Evolutionary conservation across 2,888 invertebrate species (phyloP).

Genomic region (Amiota mariae): DNA sequence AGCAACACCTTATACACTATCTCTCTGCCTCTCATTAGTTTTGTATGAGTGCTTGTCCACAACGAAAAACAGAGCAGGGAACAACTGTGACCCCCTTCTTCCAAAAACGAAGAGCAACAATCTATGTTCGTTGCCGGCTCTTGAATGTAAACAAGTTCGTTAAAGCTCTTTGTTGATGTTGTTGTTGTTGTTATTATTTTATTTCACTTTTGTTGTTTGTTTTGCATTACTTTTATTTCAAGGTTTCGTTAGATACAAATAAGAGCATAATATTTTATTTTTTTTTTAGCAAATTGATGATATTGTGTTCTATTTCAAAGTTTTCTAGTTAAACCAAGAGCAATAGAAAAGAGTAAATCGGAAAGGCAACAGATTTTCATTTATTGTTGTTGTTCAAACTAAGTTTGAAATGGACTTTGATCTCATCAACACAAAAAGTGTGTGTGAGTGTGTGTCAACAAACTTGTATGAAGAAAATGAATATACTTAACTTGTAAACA

Average conservation of each 20-base stretch:
- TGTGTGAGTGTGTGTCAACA: constrained; percentile 25
- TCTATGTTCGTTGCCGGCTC: constrained; percentile 48
- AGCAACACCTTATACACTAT: too few species aligned
- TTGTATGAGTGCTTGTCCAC: background rate
- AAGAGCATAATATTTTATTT: constrained; percentile 35
- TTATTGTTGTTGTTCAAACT: constrained; percentile 33
- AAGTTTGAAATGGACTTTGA: constrained; percentile 26
- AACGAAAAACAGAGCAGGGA: background rate
- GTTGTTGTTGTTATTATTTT: constrained; percentile 20
- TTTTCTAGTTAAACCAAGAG: background rate
- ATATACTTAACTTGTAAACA: background rate
- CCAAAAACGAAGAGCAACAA: background rate
- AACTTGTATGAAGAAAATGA: constrained; percentile 14
- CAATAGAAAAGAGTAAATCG: background rate
- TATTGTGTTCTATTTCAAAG: constrained; percentile 47
- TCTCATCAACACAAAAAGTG: constrained; percentile 13
- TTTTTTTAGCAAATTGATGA: constrained; percentile 42
- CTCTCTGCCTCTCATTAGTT: too few species aligned
- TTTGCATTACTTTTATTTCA: constrained; percentile 34
- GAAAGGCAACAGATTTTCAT: constrained; percentile 48
- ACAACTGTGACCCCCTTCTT: too few species aligned
- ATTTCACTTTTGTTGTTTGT: constrained; percentile 10
- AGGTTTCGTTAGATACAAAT: constrained; percentile 36
- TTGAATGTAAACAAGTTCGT: constrained; percentile 64
- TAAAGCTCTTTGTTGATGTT: constrained; percentile 40